Percentiles rank a stretch among this genome's conserved stretches.
Conservation (phyloP, 2,797 vertebrate species). For the Trichosurus vulpecula region DNA sequence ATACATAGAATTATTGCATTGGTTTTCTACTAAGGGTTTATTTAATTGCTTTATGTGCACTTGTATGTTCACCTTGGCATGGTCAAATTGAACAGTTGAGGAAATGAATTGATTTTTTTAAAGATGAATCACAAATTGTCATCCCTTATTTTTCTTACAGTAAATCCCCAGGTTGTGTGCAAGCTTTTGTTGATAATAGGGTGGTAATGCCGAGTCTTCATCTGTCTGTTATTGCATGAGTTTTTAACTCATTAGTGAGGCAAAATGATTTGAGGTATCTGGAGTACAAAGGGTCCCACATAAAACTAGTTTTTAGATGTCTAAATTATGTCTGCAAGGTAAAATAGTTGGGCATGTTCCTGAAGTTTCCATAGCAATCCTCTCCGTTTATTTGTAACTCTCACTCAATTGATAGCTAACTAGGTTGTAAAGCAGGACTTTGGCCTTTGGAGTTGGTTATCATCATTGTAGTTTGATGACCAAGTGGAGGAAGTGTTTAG, state of each 20-base stretch:
- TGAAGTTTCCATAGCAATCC: conserved; percentile 64
- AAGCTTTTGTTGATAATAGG: background rate
- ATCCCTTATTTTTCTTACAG: conserved; percentile 24
- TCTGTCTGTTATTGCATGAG: conserved; percentile 32
- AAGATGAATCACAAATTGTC: conserved; percentile 12
- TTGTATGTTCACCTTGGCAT: background rate
- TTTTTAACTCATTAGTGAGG: conserved; percentile 41
- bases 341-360: conserved; percentile 65
- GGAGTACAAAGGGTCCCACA: conserved; percentile 48
- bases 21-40: background rate
- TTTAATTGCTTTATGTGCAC: background rate
- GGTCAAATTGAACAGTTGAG: background rate
- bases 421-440: conserved; percentile 27
- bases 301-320: conserved; percentile 68
- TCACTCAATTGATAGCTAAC: conserved; percentile 46
- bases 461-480: background rate
- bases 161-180: background rate
- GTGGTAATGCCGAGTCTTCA: conserved; percentile 28
- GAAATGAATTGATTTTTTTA: conserved; percentile 57
- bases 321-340: conserved; percentile 64
- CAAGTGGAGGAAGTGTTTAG: background rate
- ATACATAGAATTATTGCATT: background rate
- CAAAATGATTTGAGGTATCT: conserved; percentile 51
- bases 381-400: conserved; percentile 65
- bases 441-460: conserved; percentile 13